Percentiles rank a stretch among this genome's conserved stretches.
phyloP scores from a whole-genome alignment of 2,888 invertebrate species.

The Masnerella sp. region DNA sequence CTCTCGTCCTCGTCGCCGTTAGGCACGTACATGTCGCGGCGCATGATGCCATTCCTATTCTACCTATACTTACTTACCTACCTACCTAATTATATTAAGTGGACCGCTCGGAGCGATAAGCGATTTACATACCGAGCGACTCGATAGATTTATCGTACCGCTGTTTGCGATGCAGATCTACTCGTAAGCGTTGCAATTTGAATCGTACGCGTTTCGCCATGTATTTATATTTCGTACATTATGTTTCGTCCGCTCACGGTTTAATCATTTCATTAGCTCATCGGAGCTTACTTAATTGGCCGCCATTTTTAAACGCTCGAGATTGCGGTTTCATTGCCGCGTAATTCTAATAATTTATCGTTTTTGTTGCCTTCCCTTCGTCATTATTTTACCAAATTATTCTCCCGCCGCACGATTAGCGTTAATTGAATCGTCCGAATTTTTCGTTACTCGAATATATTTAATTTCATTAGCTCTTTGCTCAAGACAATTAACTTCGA shows the following conservation, averaged over 20 bases:
- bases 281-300: conserved; percentile 8
- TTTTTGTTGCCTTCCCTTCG: too few species aligned
- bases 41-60: conserved; percentile 68
- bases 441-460: too few species aligned
- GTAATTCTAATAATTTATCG: too few species aligned
- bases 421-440: too few species aligned
- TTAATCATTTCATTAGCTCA: conserved; percentile 34
- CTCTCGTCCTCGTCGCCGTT: conserved; percentile 68
- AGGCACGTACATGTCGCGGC: conserved; percentile 70
- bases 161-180: conserved; percentile 53
- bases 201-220: conserved; percentile 41
- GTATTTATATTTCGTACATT: conserved; percentile 43
- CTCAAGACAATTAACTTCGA: not conserved
- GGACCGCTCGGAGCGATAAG: conserved; percentile 76
- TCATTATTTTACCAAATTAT: too few species aligned
- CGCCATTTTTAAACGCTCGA: conserved; percentile 1
- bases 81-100: conserved; percentile 76
- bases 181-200: conserved; percentile 49
- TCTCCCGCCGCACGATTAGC: too few species aligned
- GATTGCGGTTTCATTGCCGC: too few species aligned
- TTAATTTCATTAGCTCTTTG: too few species aligned
- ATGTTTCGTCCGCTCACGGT: conserved; percentile 2
- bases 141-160: conserved; percentile 74
- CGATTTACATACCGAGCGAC: conserved; percentile 74
- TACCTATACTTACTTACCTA: conserved; percentile 68